Evolutionary conservation across 2,797 vertebrate genomes (phyloP).

Genomic region (Eulemur mongoz): DNA sequence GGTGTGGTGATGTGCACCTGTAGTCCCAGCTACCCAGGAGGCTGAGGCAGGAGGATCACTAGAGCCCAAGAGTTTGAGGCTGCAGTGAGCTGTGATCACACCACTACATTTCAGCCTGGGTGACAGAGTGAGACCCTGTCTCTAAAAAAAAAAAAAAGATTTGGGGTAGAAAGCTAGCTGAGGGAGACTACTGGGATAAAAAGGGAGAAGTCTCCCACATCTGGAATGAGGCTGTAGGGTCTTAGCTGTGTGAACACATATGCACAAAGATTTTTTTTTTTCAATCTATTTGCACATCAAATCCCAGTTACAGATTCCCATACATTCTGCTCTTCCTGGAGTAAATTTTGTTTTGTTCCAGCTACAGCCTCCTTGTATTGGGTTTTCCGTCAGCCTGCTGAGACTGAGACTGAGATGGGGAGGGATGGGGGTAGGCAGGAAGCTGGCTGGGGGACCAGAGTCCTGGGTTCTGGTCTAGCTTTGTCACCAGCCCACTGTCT

Average conservation of each 20-base stretch:
- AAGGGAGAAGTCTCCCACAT: fast-evolving
- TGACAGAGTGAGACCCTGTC: not conserved
- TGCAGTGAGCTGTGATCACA: not conserved
- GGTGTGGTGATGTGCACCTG: not conserved
- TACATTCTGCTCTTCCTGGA: not conserved
- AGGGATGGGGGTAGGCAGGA: not conserved
- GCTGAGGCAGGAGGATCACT: not conserved
- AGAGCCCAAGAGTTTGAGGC: not conserved
- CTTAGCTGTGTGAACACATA: not conserved
- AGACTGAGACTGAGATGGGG: not conserved
- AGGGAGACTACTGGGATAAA: not conserved
- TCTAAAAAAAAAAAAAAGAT: not conserved
- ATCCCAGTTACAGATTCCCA: not conserved
- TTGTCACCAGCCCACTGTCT: not conserved
- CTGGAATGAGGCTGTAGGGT: not conserved
- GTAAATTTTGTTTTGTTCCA: not conserved
- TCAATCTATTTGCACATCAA: not conserved
- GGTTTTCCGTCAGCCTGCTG: not conserved
- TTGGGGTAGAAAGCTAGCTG: not conserved
- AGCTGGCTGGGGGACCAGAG: not conserved
- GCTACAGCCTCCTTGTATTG: not conserved
- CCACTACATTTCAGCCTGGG: not conserved
- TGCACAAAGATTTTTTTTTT: too few species aligned
- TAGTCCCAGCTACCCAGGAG: not conserved
- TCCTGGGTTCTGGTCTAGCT: not conserved